Evolutionary conservation across 2,888 invertebrate genomes (phyloP).

Genomic region (Osmoderma eremita): DNA sequence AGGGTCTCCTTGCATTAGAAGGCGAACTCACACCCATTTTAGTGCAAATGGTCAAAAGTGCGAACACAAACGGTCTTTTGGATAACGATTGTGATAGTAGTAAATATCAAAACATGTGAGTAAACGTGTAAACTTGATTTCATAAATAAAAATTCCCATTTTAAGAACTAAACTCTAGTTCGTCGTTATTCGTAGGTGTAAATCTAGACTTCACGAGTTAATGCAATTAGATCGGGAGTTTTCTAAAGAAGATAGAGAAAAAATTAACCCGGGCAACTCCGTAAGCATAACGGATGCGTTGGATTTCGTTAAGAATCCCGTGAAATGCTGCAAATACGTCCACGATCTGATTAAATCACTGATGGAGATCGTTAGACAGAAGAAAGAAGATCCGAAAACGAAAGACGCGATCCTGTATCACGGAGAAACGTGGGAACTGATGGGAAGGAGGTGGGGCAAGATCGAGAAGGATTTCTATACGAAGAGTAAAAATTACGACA

Average conservation of each 20-base stretch:
- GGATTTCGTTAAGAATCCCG: constrained; percentile 96
- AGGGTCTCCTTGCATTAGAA: constrained; percentile 95
- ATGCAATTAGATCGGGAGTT: constrained; percentile 93
- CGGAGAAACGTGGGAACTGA: constrained; percentile 98
- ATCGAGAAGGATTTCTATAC: constrained; percentile 97
- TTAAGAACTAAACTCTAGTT: background rate
- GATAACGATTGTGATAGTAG: constrained; percentile 99
- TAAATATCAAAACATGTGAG: constrained; percentile 93
- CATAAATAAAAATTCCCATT: constrained; percentile 4
- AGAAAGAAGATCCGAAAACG: constrained; percentile 89
- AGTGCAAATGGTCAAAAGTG: constrained; percentile 99
- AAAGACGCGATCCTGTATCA: constrained; percentile 95
- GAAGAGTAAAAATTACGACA: constrained; percentile 92
- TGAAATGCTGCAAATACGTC: constrained; percentile 91
- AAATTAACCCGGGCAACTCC: constrained; percentile 93
- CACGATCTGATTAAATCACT: constrained; percentile 87
- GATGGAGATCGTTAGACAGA: constrained; percentile 83
- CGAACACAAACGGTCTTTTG: constrained; percentile 96
- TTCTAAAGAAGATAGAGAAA: constrained; percentile 82
- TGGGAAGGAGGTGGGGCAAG: constrained; percentile 97
- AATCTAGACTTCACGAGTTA: constrained; percentile 91
- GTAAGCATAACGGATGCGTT: constrained; percentile 90
- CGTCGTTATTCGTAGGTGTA: constrained; percentile 79
- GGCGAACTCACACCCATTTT: constrained; percentile 98
- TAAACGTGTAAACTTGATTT: constrained; percentile 46